Base-by-base conservation (phyloP, 2,113 vertebrate genomes). In the Leucopsar rothschildi region DNA sequence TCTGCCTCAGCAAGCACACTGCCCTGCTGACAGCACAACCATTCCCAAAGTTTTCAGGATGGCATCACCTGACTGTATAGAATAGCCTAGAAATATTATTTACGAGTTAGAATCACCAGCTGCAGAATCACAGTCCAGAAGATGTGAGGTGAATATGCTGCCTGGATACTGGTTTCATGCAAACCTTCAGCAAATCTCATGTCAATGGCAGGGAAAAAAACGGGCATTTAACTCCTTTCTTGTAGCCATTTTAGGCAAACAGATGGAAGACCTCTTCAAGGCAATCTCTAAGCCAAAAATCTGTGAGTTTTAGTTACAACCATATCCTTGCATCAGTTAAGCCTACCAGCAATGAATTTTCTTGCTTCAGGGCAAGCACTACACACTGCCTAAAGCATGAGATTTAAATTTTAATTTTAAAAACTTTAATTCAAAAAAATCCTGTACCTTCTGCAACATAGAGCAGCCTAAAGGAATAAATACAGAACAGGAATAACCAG, bases 401-500 rank as follows among this genome's bases (percentile, higher is more conserved):
- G 42, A 77, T 83, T 66, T 83, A 65, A 39, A 65, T 76, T 87
- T 76, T 83, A 39, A 45, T 78, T 37, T 35, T 4, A 61, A 24
- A 47, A 47, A 21, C 21, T 21, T 20, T 10, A 35, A 42, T 76
- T 28, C 29, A 4, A 59, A 70, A 60, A 88, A 91, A 25, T 28
- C n/a, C 53, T 70, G 11, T 50, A 68, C 56, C 63, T 70, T 64
- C 60, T 45, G 31, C 50, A 85, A 69, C 77, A 72, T 22, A 79
- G 72, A 82, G 44, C 52, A 77, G 79, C 80, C 89, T 66, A 53
- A 42, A 75, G 49, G 64, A 94, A 83, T 50, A 63, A 56, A 90
- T 11, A 65, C 11, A 59, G 53, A 42, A 81, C 37, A 33, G 49
- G 55, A 94, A 55, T 60, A 70, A n/a, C 39, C 75, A 61, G 8